phyloP scores from a whole-genome alignment of 2,888 invertebrate genomes.

The Theretra japonica region DNA sequence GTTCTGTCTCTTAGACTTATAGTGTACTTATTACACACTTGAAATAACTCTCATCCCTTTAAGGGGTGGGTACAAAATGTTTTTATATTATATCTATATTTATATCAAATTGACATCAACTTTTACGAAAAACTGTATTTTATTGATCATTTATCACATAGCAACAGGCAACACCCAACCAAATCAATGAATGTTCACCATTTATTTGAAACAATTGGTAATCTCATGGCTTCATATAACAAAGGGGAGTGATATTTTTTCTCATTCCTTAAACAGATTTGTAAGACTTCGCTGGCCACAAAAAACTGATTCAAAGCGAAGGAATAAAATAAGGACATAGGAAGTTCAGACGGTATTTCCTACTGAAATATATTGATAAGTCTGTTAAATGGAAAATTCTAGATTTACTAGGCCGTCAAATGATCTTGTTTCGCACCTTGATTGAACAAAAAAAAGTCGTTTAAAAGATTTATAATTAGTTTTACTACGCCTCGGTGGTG shows the following conservation, averaged over 20 bases:
- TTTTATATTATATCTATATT: too few relatives aligned
- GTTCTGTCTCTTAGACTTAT: too few relatives aligned
- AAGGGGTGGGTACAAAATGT: too few relatives aligned
- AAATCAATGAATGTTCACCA: neutral
- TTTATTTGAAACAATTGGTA: neutral
- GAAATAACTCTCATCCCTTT: too few relatives aligned
- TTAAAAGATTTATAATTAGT: too few relatives aligned
- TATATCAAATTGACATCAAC: too few relatives aligned
- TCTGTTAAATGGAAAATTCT: neutral
- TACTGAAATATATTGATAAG: slow-evolving; percentile 1
- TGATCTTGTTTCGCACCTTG: too few relatives aligned
- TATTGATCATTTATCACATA: neutral
- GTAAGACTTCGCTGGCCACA: slow-evolving; percentile 53
- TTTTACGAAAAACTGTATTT: too few relatives aligned
- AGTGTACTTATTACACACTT: too few relatives aligned
- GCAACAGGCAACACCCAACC: neutral
- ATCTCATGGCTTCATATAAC: slow-evolving; percentile 32
- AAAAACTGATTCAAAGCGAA: slow-evolving; percentile 51
- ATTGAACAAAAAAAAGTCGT: too few relatives aligned
- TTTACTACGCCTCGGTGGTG: too few relatives aligned
- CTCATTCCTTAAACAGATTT: slow-evolving; percentile 52
- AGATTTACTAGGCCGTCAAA: neutral
- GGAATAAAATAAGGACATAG: slow-evolving; percentile 44
- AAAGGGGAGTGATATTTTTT: slow-evolving; percentile 48
- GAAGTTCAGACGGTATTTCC: slow-evolving; percentile 25